phyloP scores from a whole-genome alignment of 2,113 vertebrate species.

The Cyanocitta stelleri region DNA sequence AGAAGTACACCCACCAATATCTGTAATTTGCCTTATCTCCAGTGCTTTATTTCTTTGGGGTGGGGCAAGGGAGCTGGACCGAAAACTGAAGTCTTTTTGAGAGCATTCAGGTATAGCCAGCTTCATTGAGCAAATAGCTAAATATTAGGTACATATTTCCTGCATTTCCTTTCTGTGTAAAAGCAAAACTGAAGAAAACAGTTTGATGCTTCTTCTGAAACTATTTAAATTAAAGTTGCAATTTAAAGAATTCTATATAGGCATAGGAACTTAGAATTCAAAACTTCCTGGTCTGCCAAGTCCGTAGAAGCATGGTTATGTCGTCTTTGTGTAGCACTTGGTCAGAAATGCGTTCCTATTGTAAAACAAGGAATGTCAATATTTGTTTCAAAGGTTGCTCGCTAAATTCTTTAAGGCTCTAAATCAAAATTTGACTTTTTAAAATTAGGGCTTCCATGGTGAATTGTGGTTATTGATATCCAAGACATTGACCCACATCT shows the following conservation, averaged over 20 bases:
- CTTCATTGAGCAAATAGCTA: not conserved
- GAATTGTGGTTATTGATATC: not conserved
- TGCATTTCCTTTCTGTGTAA: not conserved
- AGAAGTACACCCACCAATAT: not conserved
- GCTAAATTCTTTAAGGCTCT: not conserved
- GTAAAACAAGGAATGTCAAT: not conserved
- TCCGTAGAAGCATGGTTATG: rapidly evolving
- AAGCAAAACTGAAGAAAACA: not conserved
- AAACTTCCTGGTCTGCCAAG: not conserved
- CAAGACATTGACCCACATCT: not conserved
- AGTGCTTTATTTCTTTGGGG: not conserved
- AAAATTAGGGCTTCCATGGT: not conserved
- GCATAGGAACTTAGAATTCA: not conserved
- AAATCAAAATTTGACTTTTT: not conserved
- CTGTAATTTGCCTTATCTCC: not conserved
- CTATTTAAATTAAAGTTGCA: not conserved
- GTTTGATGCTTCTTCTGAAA: not conserved
- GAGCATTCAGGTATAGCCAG: not conserved
- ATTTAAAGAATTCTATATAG: not conserved
- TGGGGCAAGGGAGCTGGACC: not conserved
- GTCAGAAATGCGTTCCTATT: not conserved
- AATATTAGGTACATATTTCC: not conserved
- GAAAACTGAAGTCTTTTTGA: not conserved
- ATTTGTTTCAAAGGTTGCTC: not conserved
- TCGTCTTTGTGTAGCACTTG: not conserved